phyloP scores from a whole-genome alignment of 2,113 vertebrate species.

The Antennarius striatus region DNA sequence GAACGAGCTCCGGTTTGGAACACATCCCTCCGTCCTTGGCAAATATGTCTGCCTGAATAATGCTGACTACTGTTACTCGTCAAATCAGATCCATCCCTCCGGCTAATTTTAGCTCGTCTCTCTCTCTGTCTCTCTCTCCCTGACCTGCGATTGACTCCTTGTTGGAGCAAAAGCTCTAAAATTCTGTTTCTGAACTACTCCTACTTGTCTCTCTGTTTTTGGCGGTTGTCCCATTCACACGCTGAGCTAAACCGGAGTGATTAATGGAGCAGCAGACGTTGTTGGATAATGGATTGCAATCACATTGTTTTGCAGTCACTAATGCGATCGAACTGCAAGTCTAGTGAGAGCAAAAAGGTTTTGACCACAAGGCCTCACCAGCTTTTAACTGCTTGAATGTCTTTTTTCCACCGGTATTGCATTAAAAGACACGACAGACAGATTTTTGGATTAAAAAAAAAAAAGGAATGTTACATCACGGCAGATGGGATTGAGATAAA shows the following conservation, averaged over 20 bases:
- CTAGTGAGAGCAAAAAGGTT: neutral
- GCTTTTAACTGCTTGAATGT: neutral
- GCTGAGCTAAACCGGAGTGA: conserved; percentile 8
- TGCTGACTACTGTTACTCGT: conserved; percentile 15
- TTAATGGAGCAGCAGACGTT: conserved; percentile 30
- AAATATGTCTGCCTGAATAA: conserved; percentile 13
- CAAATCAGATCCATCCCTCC: conserved; percentile 3
- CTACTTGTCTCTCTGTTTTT: conserved; percentile 3
- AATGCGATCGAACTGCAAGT: conserved; percentile 33
- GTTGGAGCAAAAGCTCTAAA: conserved; percentile 3
- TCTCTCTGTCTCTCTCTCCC: neutral
- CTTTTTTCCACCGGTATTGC: neutral
- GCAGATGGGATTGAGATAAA: too few species aligned
- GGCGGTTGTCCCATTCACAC: conserved; percentile 2
- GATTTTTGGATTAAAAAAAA: conserved; percentile 5
- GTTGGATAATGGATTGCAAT: conserved; percentile 37
- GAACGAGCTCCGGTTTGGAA: too few species aligned
- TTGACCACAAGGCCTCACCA: neutral
- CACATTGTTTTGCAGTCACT: conserved; percentile 24
- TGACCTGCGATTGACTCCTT: conserved; percentile 30
- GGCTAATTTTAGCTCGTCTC: conserved; percentile 18
- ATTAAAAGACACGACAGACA: neutral
- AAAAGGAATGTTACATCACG: neutral
- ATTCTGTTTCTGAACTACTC: conserved; percentile 11
- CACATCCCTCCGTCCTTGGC: neutral